Evolutionary conservation across 2,113 vertebrate genomes (phyloP).

Genomic region (Acanthisitta chloris): DNA sequence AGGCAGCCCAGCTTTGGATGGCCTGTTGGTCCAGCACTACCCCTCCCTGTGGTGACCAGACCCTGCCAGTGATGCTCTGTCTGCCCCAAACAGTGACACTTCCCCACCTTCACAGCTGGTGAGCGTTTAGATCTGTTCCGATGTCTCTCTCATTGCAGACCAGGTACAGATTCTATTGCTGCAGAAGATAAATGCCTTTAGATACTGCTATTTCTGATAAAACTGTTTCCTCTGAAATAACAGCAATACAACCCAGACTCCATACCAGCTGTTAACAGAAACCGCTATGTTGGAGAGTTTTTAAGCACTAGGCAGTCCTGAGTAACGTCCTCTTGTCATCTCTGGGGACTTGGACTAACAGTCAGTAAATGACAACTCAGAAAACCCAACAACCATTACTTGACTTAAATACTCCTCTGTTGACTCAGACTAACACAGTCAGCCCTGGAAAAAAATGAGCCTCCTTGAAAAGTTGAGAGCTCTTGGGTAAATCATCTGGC

Average conservation of each 20-base stretch:
- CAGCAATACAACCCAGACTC: not conserved
- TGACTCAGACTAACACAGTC: not conserved
- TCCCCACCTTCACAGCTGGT: rapidly evolving
- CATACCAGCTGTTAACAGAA: not conserved
- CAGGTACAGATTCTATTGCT: not conserved
- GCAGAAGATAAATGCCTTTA: not conserved
- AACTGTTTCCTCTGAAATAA: not conserved
- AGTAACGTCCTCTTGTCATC: not conserved
- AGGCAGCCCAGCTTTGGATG: not conserved
- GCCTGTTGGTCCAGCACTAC: not conserved
- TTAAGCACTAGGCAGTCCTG: not conserved
- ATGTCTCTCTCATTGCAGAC: rapidly evolving
- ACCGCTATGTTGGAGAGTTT: not conserved
- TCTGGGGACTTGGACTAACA: not conserved
- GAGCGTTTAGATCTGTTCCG: not conserved
- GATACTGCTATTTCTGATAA: not conserved
- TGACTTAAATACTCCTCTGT: not conserved
- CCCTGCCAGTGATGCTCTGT: not conserved
- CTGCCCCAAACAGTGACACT: not conserved
- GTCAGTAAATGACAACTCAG: not conserved
- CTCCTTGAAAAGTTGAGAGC: not conserved
- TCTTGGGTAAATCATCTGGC: not conserved
- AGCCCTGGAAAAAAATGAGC: not conserved
- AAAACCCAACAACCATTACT: not conserved
- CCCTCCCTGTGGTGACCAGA: rapidly evolving